Percentiles rank a stretch among this genome's conserved stretches.
These are phyloP conservation scores for Lamellibrachia luymesi DNA, from an alignment of 1,140 invertebrate genomes.

Conservation along the genomic window DNA sequence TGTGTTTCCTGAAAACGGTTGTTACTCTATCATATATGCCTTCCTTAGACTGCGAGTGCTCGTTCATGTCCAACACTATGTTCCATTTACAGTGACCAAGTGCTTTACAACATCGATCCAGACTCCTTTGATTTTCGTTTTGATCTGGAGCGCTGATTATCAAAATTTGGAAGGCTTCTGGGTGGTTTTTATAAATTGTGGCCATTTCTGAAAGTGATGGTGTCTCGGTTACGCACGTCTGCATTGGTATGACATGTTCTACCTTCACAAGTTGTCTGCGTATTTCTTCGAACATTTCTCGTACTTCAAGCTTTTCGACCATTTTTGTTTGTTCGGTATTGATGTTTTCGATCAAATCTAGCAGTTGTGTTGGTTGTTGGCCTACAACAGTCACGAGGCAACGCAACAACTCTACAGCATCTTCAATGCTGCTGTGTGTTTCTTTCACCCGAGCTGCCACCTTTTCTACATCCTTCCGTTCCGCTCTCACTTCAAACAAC, in stretches of 20 bases:
- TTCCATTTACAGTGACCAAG: neutral
- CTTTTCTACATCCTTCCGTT: neutral
- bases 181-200: neutral
- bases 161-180: neutral
- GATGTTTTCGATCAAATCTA: neutral
- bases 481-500: neutral
- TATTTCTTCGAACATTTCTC: neutral
- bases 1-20: neutral
- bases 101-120: neutral
- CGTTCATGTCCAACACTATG: neutral
- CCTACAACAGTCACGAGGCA: neutral
- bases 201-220: neutral
- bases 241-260: neutral
- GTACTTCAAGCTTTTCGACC: neutral
- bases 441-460: neutral
- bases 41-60: neutral
- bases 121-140: neutral
- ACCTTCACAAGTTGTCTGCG: neutral
- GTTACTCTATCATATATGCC: neutral
- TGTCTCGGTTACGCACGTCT: neutral
- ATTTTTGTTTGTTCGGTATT: neutral
- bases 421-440: neutral
- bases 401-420: neutral
- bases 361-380: neutral
- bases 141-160: neutral